Evolutionary conservation across 2,888 invertebrate genomes (phyloP), one percentile per base, ranked within the genome.

Genomic region (Morpho deidamia): DNA sequence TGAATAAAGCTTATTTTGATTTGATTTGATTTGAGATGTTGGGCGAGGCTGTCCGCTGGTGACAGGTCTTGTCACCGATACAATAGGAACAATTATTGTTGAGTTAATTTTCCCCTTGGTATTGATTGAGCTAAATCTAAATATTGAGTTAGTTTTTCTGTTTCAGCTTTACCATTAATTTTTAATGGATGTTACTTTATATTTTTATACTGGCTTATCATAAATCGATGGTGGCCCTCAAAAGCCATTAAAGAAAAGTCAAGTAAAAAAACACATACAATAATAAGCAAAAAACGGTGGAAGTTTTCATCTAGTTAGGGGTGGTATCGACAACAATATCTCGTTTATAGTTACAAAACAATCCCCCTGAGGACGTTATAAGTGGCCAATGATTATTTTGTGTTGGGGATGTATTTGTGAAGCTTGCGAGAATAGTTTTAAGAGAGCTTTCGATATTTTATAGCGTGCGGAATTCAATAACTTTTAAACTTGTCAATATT

Each of bases 361-460:
- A 74, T 79, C 76, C 86, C 87, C 81, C 56, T 56, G 73, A 71
- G 85, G 78, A 73, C 74, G 69, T 75, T 81, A 74, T 82, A 80
- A 86, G 81, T 85, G 76, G 81, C 84, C 87, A 80, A 87, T 88
- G 86, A 88, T 88, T 86, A 87, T 87, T 86, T 83, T 79, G 79
- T 72, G 69, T 70, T 67, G 65, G 66, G 72, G 67, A 62, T 60
- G 43, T 71, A 81, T 80, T 80, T 68, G 71, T 65, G 49, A 39
- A 51, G 43, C 50, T 41, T 12, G 44, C 47, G 60, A 54, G 12
- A 52, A 14, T 10, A 12, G 7, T 23, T 23, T 23, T 23, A 23
- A 2, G 23, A 23, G 23, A 23, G 23, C 23, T 3, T 44, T 23
- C 33, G 53, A 45, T 12, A 38, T 11, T 40, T 14, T 11, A 9